Percentiles rank a stretch among this genome's conserved stretches.
Evolutionary conservation across 2,113 vertebrate species (phyloP).

Genomic region (Coptodon rendalli): DNA sequence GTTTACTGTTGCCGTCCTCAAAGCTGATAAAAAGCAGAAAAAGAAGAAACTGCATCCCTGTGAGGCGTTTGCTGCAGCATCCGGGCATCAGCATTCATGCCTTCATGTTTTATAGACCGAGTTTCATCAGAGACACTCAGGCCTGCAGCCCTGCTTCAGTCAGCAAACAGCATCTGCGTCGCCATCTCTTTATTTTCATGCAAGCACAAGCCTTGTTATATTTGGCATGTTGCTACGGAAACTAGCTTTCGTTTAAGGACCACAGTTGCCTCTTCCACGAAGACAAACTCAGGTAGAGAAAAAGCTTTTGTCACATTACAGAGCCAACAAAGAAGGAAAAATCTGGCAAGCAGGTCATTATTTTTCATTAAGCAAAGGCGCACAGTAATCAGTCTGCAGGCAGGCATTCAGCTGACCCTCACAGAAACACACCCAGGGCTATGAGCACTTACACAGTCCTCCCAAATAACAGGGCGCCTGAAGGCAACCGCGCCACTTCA

Average conservation of each 20-base stretch:
- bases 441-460: not conserved
- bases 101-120: not conserved
- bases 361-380: constrained; percentile 32
- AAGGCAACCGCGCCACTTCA: constrained; percentile 19
- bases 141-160: not conserved
- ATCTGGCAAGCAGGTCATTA: constrained; percentile 3
- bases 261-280: not conserved
- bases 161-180: not conserved
- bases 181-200: not conserved
- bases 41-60: not conserved
- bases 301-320: not conserved
- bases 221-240: constrained; percentile 58
- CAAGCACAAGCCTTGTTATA: constrained; percentile 18
- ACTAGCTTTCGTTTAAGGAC: constrained; percentile 26
- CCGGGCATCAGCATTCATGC: not conserved
- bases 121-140: not conserved
- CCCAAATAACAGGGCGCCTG: constrained; percentile 4
- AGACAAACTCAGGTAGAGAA: constrained; percentile 7
- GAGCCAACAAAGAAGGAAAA: not conserved
- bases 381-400: constrained; percentile 17
- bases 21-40: not conserved
- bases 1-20: not conserved
- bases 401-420: constrained; percentile 18
- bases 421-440: not conserved
- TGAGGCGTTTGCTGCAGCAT: not conserved